Conservation (phyloP, 1,140 invertebrate genomes). For the Colletes gigas region DNA sequence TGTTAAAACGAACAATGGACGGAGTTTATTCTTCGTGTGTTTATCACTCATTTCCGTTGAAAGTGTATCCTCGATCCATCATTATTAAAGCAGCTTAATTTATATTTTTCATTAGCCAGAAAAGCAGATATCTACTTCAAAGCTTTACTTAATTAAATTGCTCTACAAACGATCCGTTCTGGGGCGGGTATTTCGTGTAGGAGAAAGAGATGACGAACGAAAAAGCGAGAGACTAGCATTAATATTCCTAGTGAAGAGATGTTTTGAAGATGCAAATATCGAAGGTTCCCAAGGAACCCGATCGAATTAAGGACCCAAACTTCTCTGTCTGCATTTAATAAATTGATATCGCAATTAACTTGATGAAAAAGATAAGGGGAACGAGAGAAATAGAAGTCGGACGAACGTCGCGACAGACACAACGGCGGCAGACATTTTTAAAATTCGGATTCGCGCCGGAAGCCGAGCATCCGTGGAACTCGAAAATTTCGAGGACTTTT, state of each 20-base stretch:
- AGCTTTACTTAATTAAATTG: constrained; percentile 47
- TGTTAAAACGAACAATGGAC: background rate
- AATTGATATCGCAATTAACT: constrained; percentile 15
- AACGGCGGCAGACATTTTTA: constrained; percentile 35
- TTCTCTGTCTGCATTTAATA: background rate
- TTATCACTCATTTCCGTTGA: constrained; percentile 7
- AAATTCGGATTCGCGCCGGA: constrained; percentile 2
- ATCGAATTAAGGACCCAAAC: constrained; percentile 4
- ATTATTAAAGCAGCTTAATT: constrained; percentile 35
- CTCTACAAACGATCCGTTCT: constrained; percentile 32
- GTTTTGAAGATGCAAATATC: constrained; percentile 13
- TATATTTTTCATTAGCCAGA: constrained; percentile 44
- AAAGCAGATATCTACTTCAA: constrained; percentile 19
- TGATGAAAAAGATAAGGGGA: no score
- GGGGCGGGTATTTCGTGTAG: constrained; percentile 7
- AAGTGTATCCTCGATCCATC: background rate
- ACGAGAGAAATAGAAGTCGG: background rate
- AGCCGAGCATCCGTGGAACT: constrained; percentile 21
- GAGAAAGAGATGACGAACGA: background rate
- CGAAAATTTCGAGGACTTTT: constrained; percentile 58
- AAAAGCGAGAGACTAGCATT: background rate
- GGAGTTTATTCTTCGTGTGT: background rate
- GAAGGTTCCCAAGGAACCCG: background rate
- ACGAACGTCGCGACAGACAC: background rate
- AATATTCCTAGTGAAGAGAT: constrained; percentile 23